phyloP scores from a whole-genome alignment of 2,888 invertebrate genomes.

The Tanytarsus gracilentus region DNA sequence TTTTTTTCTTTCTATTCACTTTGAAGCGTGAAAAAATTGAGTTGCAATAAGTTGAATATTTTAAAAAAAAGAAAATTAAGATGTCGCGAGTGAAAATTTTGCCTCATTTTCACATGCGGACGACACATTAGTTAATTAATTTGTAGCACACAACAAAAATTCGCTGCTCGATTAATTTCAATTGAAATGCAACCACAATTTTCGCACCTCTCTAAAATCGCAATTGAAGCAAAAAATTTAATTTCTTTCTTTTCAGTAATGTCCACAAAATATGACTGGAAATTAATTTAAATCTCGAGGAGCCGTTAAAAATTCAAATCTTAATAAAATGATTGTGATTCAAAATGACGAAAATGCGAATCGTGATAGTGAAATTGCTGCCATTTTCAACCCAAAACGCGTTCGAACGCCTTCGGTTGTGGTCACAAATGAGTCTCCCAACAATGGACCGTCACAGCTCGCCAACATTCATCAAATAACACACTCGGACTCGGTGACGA shows the following conservation, averaged over 20 bases:
- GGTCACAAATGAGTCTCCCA: conserved; percentile 52
- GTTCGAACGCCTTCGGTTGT: conserved; percentile 61
- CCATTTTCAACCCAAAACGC: conserved; percentile 69
- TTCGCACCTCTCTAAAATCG: too few relatives aligned
- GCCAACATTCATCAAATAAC: conserved; percentile 45
- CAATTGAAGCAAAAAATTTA: too few relatives aligned
- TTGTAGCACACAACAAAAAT: too few relatives aligned
- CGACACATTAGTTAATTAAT: too few relatives aligned
- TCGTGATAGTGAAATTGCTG: conserved; percentile 63
- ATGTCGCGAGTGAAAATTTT: too few relatives aligned
- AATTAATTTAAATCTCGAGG: too few relatives aligned
- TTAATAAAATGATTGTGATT: conserved; percentile 20
- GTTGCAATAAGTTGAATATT: background rate
- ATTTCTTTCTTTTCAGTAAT: background rate
- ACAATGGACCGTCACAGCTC: conserved; percentile 47
- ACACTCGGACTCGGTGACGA: conserved; percentile 49
- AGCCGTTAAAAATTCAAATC: too few relatives aligned
- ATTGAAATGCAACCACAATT: too few relatives aligned
- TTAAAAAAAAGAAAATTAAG: too few relatives aligned
- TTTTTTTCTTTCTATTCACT: background rate
- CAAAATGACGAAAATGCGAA: conserved; percentile 9
- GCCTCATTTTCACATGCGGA: too few relatives aligned
- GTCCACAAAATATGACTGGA: too few relatives aligned
- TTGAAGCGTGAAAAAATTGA: background rate
- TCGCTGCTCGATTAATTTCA: too few relatives aligned